phyloP scores from a whole-genome alignment of 1,140 invertebrate species.

The Harlomillsia oculata region DNA sequence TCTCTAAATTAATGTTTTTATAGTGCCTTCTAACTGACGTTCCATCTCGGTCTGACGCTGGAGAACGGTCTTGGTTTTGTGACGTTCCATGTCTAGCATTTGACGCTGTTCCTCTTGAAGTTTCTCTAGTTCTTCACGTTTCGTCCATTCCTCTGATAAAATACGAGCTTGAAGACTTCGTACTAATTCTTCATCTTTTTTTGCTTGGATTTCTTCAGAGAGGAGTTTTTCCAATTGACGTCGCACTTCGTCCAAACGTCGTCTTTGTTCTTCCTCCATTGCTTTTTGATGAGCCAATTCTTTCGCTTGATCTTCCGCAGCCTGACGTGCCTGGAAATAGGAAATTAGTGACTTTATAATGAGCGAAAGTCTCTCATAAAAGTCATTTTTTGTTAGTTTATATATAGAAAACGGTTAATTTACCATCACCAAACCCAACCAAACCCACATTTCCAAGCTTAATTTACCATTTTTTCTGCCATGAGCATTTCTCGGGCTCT shows the following conservation, averaged over 20 bases:
- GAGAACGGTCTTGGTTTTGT: conserved; percentile 63
- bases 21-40: conserved; percentile 50
- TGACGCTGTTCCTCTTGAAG: conserved; percentile 62
- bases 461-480: conserved; percentile 31
- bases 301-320: conserved; percentile 54
- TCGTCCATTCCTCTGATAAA: conserved; percentile 71
- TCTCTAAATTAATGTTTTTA: too few species aligned
- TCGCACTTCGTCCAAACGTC: conserved; percentile 59
- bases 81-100: conserved; percentile 59
- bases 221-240: conserved; percentile 55
- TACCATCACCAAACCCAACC: conserved; percentile 1
- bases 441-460: neutral
- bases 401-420: too few species aligned
- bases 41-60: conserved; percentile 60
- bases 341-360: neutral
- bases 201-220: conserved; percentile 69
- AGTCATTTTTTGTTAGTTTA: too few species aligned
- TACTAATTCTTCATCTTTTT: conserved; percentile 73
- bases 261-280: conserved; percentile 58
- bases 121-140: conserved; percentile 63
- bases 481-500: conserved; percentile 28
- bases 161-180: conserved; percentile 61
- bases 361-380: neutral
- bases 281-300: conserved; percentile 57
- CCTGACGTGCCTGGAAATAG: conserved; percentile 48